These are phyloP conservation scores for Plagodis pulveraria DNA, from an alignment of 2,888 invertebrate genomes.

Conservation along the genomic window DNA sequence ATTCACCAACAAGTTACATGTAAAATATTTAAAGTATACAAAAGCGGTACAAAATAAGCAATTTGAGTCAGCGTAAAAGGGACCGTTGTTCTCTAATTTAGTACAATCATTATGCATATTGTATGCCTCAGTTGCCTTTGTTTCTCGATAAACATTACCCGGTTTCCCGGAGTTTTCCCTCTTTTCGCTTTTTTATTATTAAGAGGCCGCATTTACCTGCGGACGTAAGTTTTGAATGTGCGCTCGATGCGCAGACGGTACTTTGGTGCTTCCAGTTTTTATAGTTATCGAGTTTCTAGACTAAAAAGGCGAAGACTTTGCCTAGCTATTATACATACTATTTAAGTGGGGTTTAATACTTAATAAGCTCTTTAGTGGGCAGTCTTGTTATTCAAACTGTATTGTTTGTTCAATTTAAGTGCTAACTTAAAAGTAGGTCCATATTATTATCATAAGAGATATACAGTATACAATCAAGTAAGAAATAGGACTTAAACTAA, in stretches of 20 bases:
- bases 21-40: conserved; percentile 35
- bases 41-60: conserved; percentile 69
- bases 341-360: too few species aligned
- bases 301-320: conserved; percentile 8
- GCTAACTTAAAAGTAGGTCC: too few species aligned
- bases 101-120: conserved; percentile 81
- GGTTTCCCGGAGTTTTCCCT: conserved; percentile 67
- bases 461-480: too few species aligned
- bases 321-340: too few species aligned
- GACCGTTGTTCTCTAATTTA: conserved; percentile 72
- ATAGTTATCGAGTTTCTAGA: conserved; percentile 20
- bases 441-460: too few species aligned
- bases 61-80: conserved; percentile 68
- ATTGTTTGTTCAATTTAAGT: too few species aligned
- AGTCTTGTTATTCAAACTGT: too few species aligned
- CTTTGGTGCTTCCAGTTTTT: conserved; percentile 24
- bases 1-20: conserved; percentile 19
- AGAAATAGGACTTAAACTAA: too few species aligned
- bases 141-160: conserved; percentile 76
- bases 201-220: conserved; percentile 67
- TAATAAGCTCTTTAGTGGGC: too few species aligned
- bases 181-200: conserved; percentile 74
- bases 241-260: conserved; percentile 50
- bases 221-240: conserved; percentile 64
- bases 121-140: conserved; percentile 71